Evolutionary conservation across 2,888 invertebrate genomes (phyloP).

Genomic region (Empis livida): DNA sequence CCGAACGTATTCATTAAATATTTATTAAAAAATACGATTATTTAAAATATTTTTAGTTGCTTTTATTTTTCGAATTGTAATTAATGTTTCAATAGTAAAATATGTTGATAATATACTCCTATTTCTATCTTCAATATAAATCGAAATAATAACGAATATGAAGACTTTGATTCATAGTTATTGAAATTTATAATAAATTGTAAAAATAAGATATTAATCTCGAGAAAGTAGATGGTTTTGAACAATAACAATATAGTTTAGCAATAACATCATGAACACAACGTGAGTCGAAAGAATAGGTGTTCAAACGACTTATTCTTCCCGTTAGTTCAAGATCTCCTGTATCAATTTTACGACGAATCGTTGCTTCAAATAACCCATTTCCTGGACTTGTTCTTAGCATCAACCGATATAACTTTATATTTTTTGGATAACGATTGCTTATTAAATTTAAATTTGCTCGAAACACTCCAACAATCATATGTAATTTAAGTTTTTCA

Average conservation of each 20-base stretch:
- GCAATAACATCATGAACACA: conserved; percentile 41
- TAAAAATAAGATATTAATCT: too few species aligned
- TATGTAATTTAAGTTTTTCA: conserved; percentile 39
- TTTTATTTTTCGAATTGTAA: too few species aligned
- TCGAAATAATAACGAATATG: too few species aligned
- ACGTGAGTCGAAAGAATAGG: conserved; percentile 38
- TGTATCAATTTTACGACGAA: conserved; percentile 34
- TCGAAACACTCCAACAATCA: conserved; percentile 41
- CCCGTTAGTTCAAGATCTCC: conserved; percentile 40
- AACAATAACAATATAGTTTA: conserved; percentile 47
- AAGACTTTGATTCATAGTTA: too few species aligned
- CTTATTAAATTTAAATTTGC: conserved; percentile 11
- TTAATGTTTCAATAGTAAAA: too few species aligned
- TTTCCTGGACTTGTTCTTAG: conserved; percentile 53
- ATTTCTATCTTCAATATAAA: too few species aligned
- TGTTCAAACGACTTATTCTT: conserved; percentile 46
- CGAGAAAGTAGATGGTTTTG: conserved; percentile 5
- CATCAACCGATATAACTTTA: conserved; percentile 48
- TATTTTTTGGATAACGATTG: conserved; percentile 9
- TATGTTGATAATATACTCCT: too few species aligned
- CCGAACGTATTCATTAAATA: too few species aligned
- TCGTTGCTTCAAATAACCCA: conserved; percentile 57
- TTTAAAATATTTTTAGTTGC: too few species aligned
- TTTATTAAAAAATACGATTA: too few species aligned
- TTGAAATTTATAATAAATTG: too few species aligned